phyloP scores from a whole-genome alignment of 2,888 invertebrate genomes.

The Ichneumoninae sp. region DNA sequence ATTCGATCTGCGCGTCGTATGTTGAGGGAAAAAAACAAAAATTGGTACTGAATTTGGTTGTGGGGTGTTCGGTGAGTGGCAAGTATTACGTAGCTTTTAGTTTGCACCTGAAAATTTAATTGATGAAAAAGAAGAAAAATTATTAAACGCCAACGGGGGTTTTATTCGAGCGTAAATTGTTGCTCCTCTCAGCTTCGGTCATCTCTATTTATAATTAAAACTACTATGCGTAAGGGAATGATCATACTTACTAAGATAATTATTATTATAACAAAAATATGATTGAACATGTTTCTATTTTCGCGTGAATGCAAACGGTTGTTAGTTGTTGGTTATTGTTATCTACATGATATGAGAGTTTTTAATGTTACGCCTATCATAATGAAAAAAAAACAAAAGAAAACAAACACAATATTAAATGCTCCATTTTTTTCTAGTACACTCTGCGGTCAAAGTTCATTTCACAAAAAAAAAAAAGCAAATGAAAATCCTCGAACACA shows the following conservation, averaged over 20 bases:
- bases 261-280: slow-evolving; percentile 76
- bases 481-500: slow-evolving; percentile 46
- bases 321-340: slow-evolving; percentile 84
- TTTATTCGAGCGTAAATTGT: slow-evolving; percentile 26
- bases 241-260: slow-evolving; percentile 78
- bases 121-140: slow-evolving; percentile 1
- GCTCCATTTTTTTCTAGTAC: slow-evolving; percentile 69
- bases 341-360: slow-evolving; percentile 82
- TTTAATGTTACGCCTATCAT: slow-evolving; percentile 81
- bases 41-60: slow-evolving; percentile 58
- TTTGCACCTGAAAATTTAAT: slow-evolving; percentile 17
- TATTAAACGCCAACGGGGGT: slow-evolving; percentile 15
- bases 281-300: slow-evolving; percentile 81
- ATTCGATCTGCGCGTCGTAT: slow-evolving; percentile 2
- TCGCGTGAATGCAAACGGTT: slow-evolving; percentile 82
- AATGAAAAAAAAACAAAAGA: slow-evolving; percentile 66
- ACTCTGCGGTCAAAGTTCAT: slow-evolving; percentile 60
- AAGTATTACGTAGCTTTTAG: slow-evolving; percentile 63
- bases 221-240: slow-evolving; percentile 74
- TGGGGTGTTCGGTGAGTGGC: slow-evolving; percentile 57
- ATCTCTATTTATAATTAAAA: slow-evolving; percentile 51
- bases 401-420: slow-evolving; percentile 70
- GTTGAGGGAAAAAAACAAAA: slow-evolving; percentile 13
- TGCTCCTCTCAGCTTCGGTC: slow-evolving; percentile 61
- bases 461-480: slow-evolving; percentile 39